Evolutionary conservation across 2,888 invertebrate genomes (phyloP), one percentile per base, ranked within the genome.

Genomic region (Andrena dorsata): DNA sequence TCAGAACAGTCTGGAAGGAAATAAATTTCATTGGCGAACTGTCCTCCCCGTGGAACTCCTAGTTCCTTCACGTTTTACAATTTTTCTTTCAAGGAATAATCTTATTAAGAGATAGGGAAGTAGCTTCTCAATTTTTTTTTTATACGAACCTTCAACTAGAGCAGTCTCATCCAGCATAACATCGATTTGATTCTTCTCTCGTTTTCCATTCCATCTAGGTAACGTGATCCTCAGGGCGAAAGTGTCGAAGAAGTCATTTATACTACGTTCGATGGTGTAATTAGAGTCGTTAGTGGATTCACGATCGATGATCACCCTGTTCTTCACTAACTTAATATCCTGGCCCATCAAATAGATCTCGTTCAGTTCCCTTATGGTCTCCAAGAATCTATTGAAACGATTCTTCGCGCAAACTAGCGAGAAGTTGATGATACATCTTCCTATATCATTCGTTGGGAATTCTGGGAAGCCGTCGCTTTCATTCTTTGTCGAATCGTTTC

Each of bases 381-480:
- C 95, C 79, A 96, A 90, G 92, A 95, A 96, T 63, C 95, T 88
- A 8, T 95, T 92, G 2, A 96, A 94, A 88, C 95, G 95, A 82
- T 94, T 95, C 90, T 95, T 96, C 30, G 95, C 92, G 88, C 96
- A 96, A 32, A 93, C 91, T 76, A 95, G 94, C 0, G 96, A 96
- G 1, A 96, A 90, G 86, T 95, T 94, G 32, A 95, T 74, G 61
- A 96, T 92, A 88, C 96, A 96, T 83, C 56, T 80, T 58, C 92
- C 90, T 23, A 94, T 83, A n/a, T 94, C 93, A 13, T 76, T 95
- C 94, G 56, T 94, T 80, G 93, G 96, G 95, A 85, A 96, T 94
- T 90, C 95, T 94, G 91, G 95, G 92, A 87, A 96, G 93, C 49
- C 94, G 94, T 93, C 74, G 60, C 56, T 41, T 93, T 93, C 71